Percentiles rank a stretch among this genome's conserved stretches.
Evolutionary conservation across 1,140 invertebrate species (phyloP).

Genomic region (Coenobita brevimanus): DNA sequence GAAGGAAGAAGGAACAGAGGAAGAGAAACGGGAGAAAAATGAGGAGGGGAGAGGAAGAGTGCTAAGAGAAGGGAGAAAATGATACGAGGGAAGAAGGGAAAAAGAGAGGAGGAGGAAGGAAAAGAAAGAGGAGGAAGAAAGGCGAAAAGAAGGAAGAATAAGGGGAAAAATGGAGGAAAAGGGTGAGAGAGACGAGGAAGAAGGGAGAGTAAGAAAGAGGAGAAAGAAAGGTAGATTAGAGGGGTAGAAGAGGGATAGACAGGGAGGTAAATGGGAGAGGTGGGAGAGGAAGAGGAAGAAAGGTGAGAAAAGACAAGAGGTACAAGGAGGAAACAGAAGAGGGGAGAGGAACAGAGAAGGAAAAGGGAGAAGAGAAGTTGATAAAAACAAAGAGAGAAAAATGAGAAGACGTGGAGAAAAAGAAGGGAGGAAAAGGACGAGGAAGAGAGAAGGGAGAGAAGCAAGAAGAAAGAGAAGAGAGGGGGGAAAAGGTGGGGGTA

Average conservation of each 20-base stretch:
- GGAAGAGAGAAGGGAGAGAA: background rate
- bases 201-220: background rate
- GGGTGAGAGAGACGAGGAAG: background rate
- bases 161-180: background rate
- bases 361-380: background rate
- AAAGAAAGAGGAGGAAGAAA: slow-evolving; percentile 1
- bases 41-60: background rate
- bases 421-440: too few relatives aligned
- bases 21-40: too few relatives aligned
- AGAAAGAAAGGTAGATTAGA: background rate
- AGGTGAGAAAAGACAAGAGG: background rate
- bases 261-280: too few relatives aligned
- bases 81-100: background rate
- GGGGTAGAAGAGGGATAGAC: background rate
- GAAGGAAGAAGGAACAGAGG: too few relatives aligned
- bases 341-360: background rate
- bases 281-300: background rate
- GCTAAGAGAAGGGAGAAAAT: background rate
- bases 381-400: background rate
- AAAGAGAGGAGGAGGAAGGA: too few relatives aligned
- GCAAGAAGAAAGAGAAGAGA: background rate
- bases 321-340: background rate
- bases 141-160: background rate
- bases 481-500: background rate
- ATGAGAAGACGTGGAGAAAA: too few relatives aligned